phyloP scores from a whole-genome alignment of 2,888 invertebrate genomes.

The Amitus sp. region DNA sequence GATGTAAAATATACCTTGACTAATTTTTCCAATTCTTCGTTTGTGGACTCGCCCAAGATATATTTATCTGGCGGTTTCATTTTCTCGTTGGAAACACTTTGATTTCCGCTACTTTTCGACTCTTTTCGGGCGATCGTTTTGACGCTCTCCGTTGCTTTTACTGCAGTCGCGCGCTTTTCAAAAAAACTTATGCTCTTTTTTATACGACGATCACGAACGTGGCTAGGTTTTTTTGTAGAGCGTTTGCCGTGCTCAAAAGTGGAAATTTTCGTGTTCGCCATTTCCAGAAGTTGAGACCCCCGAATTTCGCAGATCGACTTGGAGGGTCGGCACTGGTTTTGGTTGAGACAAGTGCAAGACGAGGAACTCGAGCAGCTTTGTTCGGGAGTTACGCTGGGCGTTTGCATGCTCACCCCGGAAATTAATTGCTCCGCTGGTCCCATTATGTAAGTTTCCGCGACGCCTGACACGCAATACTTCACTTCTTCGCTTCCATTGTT shows the following conservation, averaged over 20 bases:
- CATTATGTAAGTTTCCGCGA: slow-evolving; percentile 44
- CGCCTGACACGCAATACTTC: slow-evolving; percentile 46
- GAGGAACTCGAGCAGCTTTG: slow-evolving; percentile 40
- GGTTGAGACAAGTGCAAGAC: slow-evolving; percentile 33
- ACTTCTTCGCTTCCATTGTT: slow-evolving; percentile 31
- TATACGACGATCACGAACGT: not conserved
- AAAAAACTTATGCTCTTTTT: not conserved
- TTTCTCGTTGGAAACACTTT: not conserved
- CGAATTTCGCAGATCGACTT: not conserved
- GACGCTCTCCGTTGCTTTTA: slow-evolving; percentile 16
- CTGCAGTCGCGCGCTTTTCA: slow-evolving; percentile 1
- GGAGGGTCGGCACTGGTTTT: slow-evolving; percentile 44
- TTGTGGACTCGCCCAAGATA: slow-evolving; percentile 22
- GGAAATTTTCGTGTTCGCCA: too few species aligned
- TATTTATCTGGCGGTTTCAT: not conserved
- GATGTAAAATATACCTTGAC: slow-evolving; percentile 5
- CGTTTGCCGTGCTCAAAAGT: too few species aligned
- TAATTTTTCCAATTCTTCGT: slow-evolving; percentile 1
- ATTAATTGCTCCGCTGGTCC: slow-evolving; percentile 38
- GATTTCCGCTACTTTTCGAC: not conserved
- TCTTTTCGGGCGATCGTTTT: not conserved
- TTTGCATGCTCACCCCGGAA: slow-evolving; percentile 47
- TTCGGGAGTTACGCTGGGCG: slow-evolving; percentile 48
- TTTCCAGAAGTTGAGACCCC: too few species aligned
- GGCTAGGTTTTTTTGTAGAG: not conserved